A percentile compares a stretch with the other conserved stretches of the same genome.
These are phyloP conservation scores for Parnassius orleans DNA, from an alignment of 2,888 invertebrate genomes.

Conservation along the genomic window DNA sequence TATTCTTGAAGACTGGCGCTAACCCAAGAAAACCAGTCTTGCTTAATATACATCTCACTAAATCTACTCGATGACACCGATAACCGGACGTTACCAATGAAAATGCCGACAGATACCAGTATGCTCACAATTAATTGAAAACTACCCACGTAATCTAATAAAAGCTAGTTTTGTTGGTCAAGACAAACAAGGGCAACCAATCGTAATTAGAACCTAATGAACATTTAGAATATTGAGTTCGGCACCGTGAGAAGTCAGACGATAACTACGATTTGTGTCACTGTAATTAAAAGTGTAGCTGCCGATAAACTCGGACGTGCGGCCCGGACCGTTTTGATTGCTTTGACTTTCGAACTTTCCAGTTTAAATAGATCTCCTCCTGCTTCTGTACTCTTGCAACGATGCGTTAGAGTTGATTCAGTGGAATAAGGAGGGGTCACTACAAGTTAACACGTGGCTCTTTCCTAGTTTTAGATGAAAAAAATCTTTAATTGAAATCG, in stretches of 20 bases:
- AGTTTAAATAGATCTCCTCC: slow-evolving; percentile 47
- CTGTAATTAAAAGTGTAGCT: slow-evolving; percentile 79
- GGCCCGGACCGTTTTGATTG: slow-evolving; percentile 64
- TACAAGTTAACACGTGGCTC: slow-evolving; percentile 53
- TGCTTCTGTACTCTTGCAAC: slow-evolving; percentile 36
- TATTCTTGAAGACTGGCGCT: slow-evolving; percentile 50
- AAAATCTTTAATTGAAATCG: slow-evolving; percentile 77
- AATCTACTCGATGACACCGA: slow-evolving; percentile 74
- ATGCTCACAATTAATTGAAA: slow-evolving; percentile 77
- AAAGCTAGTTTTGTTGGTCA: slow-evolving; percentile 77
- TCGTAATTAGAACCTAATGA: slow-evolving; percentile 80
- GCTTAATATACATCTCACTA: slow-evolving; percentile 67
- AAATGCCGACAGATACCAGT: slow-evolving; percentile 71
- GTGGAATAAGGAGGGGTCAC: slow-evolving; percentile 45
- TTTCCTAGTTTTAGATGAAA: slow-evolving; percentile 67
- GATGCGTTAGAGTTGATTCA: slow-evolving; percentile 36
- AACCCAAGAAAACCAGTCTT: slow-evolving; percentile 52
- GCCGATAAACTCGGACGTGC: slow-evolving; percentile 72
- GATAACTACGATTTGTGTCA: slow-evolving; percentile 80
- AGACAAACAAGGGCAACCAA: slow-evolving; percentile 79
- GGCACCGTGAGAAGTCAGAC: slow-evolving; percentile 77
- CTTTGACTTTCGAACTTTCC: slow-evolving; percentile 61
- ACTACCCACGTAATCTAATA: slow-evolving; percentile 80
- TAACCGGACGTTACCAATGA: slow-evolving; percentile 72
- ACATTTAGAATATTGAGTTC: slow-evolving; percentile 75